Evolutionary conservation across 2,797 vertebrate species (phyloP).

Genomic region (Liasis olivaceus): DNA sequence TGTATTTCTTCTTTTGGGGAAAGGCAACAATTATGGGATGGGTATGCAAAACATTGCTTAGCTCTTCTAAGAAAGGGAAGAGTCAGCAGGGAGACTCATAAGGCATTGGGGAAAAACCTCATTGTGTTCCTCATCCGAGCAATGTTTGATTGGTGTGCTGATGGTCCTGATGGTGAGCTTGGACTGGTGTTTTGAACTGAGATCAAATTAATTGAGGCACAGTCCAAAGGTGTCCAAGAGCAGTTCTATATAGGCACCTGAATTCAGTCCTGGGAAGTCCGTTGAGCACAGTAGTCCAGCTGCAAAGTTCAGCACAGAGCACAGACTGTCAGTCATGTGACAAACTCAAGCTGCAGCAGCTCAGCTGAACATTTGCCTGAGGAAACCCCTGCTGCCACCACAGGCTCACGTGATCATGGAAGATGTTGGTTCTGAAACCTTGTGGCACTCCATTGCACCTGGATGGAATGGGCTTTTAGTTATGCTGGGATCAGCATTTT

Average conservation of each 20-base stretch:
- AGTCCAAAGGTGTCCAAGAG: neutral
- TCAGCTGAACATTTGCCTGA: neutral
- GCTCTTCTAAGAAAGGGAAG: neutral
- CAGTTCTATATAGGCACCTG: neutral
- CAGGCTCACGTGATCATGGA: neutral
- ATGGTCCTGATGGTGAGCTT: neutral
- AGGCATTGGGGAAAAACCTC: neutral
- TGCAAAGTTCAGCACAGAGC: neutral
- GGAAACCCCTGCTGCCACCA: neutral
- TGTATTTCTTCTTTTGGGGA: neutral
- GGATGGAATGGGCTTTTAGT: neutral
- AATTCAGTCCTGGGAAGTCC: neutral
- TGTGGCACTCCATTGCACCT: neutral
- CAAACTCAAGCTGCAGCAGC: neutral
- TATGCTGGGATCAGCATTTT: neutral
- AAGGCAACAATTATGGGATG: neutral
- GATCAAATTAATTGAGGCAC: neutral
- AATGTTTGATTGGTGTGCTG: neutral
- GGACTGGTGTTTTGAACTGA: neutral
- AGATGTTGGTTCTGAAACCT: neutral
- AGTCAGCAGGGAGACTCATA: neutral
- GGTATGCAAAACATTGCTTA: neutral
- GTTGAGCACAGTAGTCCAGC: neutral
- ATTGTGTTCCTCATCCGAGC: neutral
- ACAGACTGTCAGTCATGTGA: neutral